phyloP scores from a whole-genome alignment of 2,113 vertebrate species.

The Typhlomys cinereus region DNA sequence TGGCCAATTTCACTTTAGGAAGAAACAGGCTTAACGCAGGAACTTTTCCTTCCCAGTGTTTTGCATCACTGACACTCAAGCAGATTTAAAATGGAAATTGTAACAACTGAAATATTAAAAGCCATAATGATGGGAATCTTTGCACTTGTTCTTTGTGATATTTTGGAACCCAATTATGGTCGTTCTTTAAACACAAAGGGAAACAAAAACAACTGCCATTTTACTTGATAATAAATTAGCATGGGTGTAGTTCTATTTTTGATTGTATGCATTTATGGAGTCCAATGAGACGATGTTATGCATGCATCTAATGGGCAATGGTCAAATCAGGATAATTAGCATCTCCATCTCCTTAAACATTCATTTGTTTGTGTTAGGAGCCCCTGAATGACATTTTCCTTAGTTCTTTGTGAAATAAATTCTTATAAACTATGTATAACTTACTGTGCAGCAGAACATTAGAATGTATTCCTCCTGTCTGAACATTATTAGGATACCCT shows the following conservation, averaged over 20 bases:
- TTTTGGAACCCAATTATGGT: not conserved
- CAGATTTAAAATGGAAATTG: not conserved
- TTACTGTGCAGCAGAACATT: not conserved
- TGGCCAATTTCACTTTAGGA: not conserved
- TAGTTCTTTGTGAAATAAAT: not conserved
- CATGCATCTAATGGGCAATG: not conserved
- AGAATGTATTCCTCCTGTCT: not conserved
- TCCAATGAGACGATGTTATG: not conserved
- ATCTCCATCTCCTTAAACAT: not conserved
- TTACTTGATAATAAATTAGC: not conserved
- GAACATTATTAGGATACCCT: not conserved
- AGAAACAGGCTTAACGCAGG: not conserved
- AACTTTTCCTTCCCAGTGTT: not conserved
- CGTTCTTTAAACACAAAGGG: not conserved
- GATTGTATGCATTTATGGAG: not conserved
- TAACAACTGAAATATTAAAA: not conserved
- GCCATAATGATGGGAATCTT: not conserved
- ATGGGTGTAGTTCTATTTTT: not conserved
- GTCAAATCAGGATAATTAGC: not conserved
- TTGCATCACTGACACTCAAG: not conserved
- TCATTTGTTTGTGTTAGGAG: not conserved
- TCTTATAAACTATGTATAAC: not conserved
- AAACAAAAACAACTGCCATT: not conserved
- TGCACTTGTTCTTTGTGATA: not conserved
- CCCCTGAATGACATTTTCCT: not conserved